phyloP scores from a whole-genome alignment of 2,888 invertebrate species.

The Anoplius nigerrimus region DNA sequence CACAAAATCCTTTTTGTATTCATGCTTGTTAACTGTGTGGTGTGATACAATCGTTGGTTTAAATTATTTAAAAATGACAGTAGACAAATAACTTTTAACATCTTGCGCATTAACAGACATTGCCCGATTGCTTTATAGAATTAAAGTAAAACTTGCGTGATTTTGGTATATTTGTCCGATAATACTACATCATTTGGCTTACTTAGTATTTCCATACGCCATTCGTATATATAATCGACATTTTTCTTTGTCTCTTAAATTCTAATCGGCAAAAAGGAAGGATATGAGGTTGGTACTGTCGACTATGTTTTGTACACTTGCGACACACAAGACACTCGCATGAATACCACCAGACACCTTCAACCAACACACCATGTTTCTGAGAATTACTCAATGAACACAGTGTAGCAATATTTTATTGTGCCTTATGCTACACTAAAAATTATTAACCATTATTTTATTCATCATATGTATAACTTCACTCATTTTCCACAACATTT shows the following conservation, averaged over 20 bases:
- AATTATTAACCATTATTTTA: background rate
- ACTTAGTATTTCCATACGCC: slow-evolving; percentile 13
- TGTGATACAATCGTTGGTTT: slow-evolving; percentile 40
- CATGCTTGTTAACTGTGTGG: slow-evolving; percentile 48
- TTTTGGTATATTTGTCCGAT: slow-evolving; percentile 11
- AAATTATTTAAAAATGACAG: slow-evolving; percentile 5
- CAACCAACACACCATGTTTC: slow-evolving; percentile 27
- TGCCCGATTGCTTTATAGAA: background rate
- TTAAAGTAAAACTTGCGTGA: slow-evolving; percentile 16
- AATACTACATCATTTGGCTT: slow-evolving; percentile 11
- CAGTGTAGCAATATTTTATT: slow-evolving; percentile 8
- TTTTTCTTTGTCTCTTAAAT: slow-evolving; percentile 58
- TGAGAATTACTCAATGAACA: slow-evolving; percentile 9
- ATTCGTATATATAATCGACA: slow-evolving; percentile 36
- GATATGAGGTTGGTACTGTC: slow-evolving; percentile 80
- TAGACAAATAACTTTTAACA: too few relatives aligned
- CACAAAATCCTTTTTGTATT: slow-evolving; percentile 23
- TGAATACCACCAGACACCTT: slow-evolving; percentile 39
- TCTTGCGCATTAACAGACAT: too few relatives aligned
- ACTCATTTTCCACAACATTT: too few relatives aligned
- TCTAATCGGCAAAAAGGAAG: slow-evolving; percentile 76
- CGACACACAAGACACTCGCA: slow-evolving; percentile 50
- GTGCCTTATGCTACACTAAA: background rate
- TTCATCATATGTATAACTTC: background rate
- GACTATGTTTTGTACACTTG: slow-evolving; percentile 39